These are phyloP conservation scores for Spinibarbus caldwelli DNA, from an alignment of 2,797 vertebrate genomes.

Conservation along the genomic window DNA sequence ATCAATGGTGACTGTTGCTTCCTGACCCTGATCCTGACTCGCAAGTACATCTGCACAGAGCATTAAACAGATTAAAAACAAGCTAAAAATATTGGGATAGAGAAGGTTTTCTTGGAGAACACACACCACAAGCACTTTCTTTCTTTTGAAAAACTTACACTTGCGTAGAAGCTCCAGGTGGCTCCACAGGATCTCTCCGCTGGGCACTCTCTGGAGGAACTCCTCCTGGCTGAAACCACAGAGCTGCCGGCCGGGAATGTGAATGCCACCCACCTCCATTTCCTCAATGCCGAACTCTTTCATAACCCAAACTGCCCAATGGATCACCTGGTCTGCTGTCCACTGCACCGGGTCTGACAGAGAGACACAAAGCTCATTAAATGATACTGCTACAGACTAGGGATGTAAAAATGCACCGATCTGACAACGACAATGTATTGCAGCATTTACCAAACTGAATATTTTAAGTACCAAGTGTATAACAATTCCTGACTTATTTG, in stretches of 20 bases:
- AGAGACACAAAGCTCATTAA: background rate
- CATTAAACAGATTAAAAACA: background rate
- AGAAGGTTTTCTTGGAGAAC: background rate
- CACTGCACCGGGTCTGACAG: constrained; percentile 91
- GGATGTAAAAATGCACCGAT: background rate
- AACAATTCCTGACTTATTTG: no score
- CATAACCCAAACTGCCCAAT: constrained; percentile 99
- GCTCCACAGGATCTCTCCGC: constrained; percentile 98
- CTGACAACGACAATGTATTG: background rate
- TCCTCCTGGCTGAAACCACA: constrained; percentile 93
- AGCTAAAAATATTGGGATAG: background rate
- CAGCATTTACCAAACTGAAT: background rate
- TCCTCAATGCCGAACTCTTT: constrained; percentile 98
- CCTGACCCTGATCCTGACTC: constrained; percentile 85
- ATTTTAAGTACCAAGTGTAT: background rate
- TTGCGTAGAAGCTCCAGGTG: constrained; percentile 97
- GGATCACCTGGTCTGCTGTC: constrained; percentile 96
- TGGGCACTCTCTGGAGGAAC: constrained; percentile 95
- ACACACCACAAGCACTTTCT: background rate
- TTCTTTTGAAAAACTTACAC: constrained; percentile 79
- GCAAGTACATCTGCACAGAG: constrained; percentile 77
- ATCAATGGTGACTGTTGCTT: constrained; percentile 97
- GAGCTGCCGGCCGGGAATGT: constrained; percentile 91
- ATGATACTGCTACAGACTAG: background rate
- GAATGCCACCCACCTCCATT: constrained; percentile 92